Evolutionary conservation across 2,797 vertebrate genomes (phyloP), one percentile per base, ranked within the genome.

Genomic region (Myoxocephalus aenaeus): DNA sequence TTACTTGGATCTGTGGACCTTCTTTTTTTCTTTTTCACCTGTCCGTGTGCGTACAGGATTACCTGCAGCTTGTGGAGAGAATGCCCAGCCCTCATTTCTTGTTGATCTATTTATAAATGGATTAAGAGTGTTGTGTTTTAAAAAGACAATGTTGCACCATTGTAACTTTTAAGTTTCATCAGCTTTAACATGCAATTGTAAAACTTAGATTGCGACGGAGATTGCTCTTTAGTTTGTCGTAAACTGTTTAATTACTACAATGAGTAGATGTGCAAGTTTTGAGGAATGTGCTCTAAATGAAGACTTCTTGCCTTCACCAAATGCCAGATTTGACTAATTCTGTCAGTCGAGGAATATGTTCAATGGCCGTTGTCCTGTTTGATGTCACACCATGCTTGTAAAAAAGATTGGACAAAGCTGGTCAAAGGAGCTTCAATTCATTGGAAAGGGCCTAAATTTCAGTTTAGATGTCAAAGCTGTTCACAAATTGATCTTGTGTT

Each of bases 81-180:
- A 86, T 82, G 66, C 67, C 58, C 79, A 81, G 58, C 77, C 22
- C 38, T 87, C 75, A 86, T 91, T 84, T 83, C 82, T 84, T 91
- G 85, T 87, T 80, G 68, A 85, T 92, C 89, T 92, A 85, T 91
- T 92, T 93, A 90, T 92, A 89, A 85, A 88, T 90, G 86, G 85
- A 87, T 90, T 75, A 88, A 86, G 80, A 84, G 80, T 92, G 87
- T 89, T 82, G 82, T 82, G 70, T 90, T 91, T 91, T 82, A 86
- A 89, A 89, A 81, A 81, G 86, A 90, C 82, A 80, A 66, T 88
- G 86, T 86, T 91, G 71, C 85, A 83, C 83, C 89, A 70, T 87
- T 82, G 72, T 85, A 84, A 86, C 71, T 75, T 78, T 73, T 84
- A 75, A 75, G 65, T 91, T 86, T 80, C 86, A 87, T 89, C 84